Evolutionary conservation across 2,888 invertebrate species (phyloP).

Genomic region (Dryomyza anilis): DNA sequence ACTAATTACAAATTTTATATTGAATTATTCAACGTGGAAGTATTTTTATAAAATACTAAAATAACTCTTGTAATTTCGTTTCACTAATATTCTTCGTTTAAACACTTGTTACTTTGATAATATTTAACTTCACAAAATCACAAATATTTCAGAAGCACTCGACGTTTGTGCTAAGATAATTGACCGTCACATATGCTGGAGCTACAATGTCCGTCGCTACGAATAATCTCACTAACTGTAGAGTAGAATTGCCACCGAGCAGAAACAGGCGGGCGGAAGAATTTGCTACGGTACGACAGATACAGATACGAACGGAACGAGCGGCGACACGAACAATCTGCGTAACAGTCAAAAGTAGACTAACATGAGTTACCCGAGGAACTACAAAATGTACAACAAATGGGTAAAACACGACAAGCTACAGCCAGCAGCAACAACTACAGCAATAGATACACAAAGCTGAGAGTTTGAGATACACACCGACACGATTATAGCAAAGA

Average conservation of each 20-base stretch:
- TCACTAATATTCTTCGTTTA: not conserved
- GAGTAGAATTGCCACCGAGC: conserved; percentile 2
- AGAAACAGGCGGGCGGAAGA: conserved; percentile 27
- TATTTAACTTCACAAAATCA: too few species aligned
- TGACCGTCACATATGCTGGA: not conserved
- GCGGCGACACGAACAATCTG: conserved; percentile 56
- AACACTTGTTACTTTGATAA: conserved; percentile 7
- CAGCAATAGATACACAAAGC: conserved; percentile 30
- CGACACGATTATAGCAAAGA: conserved; percentile 9
- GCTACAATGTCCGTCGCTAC: not conserved
- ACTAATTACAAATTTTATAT: too few species aligned
- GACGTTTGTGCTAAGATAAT: not conserved
- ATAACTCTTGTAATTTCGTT: too few species aligned
- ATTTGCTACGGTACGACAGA: conserved; percentile 21
- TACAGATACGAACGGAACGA: conserved; percentile 35
- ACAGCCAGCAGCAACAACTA: conserved; percentile 27
- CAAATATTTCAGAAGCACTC: too few species aligned
- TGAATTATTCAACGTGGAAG: too few species aligned
- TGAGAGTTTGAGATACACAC: conserved; percentile 29
- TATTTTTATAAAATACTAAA: too few species aligned
- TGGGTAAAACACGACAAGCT: conserved; percentile 60
- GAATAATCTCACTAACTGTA: not conserved
- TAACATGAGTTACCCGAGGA: conserved; percentile 61
- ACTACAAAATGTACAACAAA: conserved; percentile 60
- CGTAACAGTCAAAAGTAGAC: conserved; percentile 62